These are phyloP conservation scores for Rhinichthys klamathensis DNA, from an alignment of 2,113 vertebrate species.

Conservation along the genomic window DNA sequence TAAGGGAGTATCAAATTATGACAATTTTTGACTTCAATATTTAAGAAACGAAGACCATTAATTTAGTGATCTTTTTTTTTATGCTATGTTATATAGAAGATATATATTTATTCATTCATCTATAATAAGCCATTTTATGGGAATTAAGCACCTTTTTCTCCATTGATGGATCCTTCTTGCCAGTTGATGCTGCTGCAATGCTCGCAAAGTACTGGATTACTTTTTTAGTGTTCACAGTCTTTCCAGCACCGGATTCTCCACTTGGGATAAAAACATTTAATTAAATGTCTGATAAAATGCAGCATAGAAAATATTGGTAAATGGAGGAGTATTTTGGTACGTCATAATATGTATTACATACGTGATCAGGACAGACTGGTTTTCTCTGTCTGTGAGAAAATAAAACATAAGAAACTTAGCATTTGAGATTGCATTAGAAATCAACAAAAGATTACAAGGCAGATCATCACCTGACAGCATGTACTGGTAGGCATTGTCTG, in stretches of 20 bases:
- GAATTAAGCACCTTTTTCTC: slow-evolving; percentile 61
- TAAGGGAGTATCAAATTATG: background rate
- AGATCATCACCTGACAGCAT: slow-evolving; percentile 71
- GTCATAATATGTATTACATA: slow-evolving; percentile 63
- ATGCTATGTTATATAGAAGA: background rate
- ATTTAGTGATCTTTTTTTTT: background rate
- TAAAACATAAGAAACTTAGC: background rate
- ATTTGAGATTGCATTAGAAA: background rate
- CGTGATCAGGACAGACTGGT: slow-evolving; percentile 88
- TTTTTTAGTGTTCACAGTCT: slow-evolving; percentile 87
- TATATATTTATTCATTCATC: background rate
- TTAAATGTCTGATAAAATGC: background rate
- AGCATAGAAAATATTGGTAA: background rate
- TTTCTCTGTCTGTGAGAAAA: slow-evolving; percentile 71
- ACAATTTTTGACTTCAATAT: background rate
- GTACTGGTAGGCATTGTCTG: background rate
- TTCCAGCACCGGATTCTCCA: slow-evolving; percentile 70
- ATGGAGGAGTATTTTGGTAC: background rate
- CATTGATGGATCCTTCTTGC: slow-evolving; percentile 74
- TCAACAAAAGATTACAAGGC: background rate
- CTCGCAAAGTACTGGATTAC: slow-evolving; percentile 69
- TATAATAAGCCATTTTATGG: background rate
- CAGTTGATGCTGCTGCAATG: slow-evolving; percentile 77
- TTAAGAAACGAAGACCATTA: background rate
- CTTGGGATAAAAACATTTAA: background rate